Conservation (phyloP, 2,888 invertebrate genomes). For the Eupithecia abbreviata region DNA sequence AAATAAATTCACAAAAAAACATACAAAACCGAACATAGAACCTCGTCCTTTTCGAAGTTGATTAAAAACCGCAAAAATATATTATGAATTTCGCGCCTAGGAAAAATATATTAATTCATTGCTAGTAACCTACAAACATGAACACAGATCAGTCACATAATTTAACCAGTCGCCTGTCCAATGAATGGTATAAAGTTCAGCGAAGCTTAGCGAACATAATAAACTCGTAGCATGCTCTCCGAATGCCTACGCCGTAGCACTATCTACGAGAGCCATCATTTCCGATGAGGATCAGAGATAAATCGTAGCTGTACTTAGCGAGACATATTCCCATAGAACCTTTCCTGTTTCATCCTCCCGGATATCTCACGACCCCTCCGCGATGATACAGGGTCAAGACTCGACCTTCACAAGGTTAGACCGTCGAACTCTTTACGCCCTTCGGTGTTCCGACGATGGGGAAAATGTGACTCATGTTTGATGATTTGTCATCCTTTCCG, state of each 20-base stretch:
- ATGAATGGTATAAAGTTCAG: background rate
- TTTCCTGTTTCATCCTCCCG: conserved; percentile 31
- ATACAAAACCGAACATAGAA: too few relatives aligned
- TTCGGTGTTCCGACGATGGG: conserved; percentile 38
- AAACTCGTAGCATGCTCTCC: background rate
- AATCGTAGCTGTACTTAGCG: background rate
- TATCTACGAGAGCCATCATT: background rate
- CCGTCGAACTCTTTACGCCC: conserved; percentile 47
- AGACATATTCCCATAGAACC: conserved; percentile 17
- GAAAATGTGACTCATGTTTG: conserved; percentile 42
- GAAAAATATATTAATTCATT: background rate
- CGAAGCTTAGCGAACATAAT: too few relatives aligned
- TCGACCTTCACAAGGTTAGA: conserved; percentile 48
- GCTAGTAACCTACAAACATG: background rate
- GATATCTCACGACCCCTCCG: conserved; percentile 31
- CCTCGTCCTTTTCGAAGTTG: too few relatives aligned
- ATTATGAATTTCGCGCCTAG: background rate
- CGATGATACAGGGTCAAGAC: conserved; percentile 44
- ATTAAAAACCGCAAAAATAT: background rate
- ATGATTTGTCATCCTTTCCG: conserved; percentile 43
- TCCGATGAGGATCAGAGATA: background rate
- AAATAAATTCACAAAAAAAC: too few relatives aligned
- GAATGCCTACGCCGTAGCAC: conserved; percentile 35
- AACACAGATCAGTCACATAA: background rate
- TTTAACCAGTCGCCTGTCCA: background rate